phyloP scores from a whole-genome alignment of 2,113 vertebrate species.

The Columba janthina region DNA sequence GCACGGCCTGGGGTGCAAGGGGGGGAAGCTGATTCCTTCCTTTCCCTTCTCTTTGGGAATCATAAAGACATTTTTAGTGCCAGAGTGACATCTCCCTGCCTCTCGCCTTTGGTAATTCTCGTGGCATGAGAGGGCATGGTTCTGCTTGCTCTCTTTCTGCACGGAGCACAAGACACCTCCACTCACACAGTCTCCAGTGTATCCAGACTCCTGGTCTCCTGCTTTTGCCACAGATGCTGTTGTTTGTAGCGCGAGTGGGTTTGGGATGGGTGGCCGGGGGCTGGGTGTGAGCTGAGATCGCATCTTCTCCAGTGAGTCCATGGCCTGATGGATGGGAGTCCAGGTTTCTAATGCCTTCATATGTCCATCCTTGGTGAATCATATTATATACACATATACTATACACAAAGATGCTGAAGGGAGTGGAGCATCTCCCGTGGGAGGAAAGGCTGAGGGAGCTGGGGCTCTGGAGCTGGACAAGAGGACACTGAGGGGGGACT shows the following conservation, averaged over 20 bases:
- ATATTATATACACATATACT: no score
- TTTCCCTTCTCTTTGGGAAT: background rate
- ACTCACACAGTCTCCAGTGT: background rate
- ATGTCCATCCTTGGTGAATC: background rate
- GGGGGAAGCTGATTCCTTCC: background rate
- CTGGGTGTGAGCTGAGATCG: background rate
- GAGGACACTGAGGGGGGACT: no score
- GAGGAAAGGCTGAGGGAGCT: no score
- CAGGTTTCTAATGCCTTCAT: background rate
- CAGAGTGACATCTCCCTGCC: background rate
- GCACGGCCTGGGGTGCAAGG: background rate
- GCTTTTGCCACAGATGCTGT: background rate
- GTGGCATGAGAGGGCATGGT: rapidly evolving
- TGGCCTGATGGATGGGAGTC: background rate
- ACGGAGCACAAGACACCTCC: background rate
- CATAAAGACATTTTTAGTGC: background rate
- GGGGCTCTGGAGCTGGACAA: no score
- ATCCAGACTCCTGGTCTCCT: slow-evolving; percentile 28
- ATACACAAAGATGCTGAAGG: no score
- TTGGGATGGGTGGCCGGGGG: background rate
- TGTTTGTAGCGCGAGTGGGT: background rate
- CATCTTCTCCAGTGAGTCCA: rapidly evolving
- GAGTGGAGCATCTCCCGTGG: no score
- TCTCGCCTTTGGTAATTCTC: background rate
- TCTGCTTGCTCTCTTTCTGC: background rate